These are phyloP conservation scores for Torymus aiolomorphi DNA, from an alignment of 2,888 invertebrate species.

Conservation along the genomic window DNA sequence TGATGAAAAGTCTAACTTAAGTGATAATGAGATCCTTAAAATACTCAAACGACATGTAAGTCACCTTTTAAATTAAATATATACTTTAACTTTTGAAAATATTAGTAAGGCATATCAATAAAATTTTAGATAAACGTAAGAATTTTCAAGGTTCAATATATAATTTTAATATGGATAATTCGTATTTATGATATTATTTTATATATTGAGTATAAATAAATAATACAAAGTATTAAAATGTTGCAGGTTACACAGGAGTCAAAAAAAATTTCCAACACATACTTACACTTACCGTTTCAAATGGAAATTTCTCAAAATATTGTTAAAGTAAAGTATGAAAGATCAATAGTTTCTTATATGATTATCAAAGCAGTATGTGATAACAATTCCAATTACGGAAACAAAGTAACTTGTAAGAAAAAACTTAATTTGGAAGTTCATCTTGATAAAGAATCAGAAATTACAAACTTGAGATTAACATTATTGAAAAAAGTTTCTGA, in stretches of 20 bases:
- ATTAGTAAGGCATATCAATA: neutral
- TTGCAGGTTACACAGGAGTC: neutral
- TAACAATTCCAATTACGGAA: slow-evolving; percentile 68
- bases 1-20: slow-evolving; percentile 64
- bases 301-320: no score
- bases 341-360: slow-evolving; percentile 29
- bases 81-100: no score
- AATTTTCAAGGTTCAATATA: neutral
- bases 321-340: slow-evolving; percentile 20
- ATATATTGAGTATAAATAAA: no score
- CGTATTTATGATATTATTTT: no score
- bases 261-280: neutral
- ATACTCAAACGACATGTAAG: slow-evolving; percentile 31
- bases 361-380: slow-evolving; percentile 68
- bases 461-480: slow-evolving; percentile 72
- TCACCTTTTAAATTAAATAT: neutral
- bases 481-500: slow-evolving; percentile 71
- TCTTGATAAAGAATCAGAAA: slow-evolving; percentile 65
- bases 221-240: neutral
- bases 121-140: neutral
- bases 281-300: no score
- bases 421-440: slow-evolving; percentile 62
- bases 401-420: slow-evolving; percentile 51
- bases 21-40: neutral
- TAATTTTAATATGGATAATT: neutral